Percentiles rank a stretch among this genome's conserved stretches.
These are phyloP conservation scores for Galeopsomyia nigrocyanea DNA, from an alignment of 2,888 invertebrate genomes.

Conservation along the genomic window DNA sequence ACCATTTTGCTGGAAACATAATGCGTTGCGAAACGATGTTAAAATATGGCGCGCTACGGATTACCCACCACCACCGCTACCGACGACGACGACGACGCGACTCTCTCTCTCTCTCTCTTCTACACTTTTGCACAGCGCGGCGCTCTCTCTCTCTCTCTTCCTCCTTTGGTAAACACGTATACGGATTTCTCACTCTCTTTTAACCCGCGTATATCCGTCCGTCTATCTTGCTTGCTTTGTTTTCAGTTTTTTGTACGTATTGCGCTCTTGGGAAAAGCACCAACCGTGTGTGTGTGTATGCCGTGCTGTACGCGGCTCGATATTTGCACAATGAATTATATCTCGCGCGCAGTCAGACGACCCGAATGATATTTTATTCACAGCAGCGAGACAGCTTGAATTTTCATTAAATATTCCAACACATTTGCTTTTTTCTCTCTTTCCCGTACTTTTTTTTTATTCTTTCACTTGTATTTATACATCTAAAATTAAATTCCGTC, in stretches of 20 bases:
- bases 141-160: conserved; percentile 36
- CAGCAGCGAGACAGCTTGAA: too few relatives aligned
- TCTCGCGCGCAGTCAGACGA: conserved; percentile 6
- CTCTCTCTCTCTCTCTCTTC: conserved; percentile 38
- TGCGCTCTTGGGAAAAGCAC: too few relatives aligned
- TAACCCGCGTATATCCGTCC: too few relatives aligned
- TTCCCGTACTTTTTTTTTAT: not conserved
- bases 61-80: too few relatives aligned
- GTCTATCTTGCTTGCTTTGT: too few relatives aligned
- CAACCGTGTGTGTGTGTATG: too few relatives aligned
- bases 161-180: conserved; percentile 12
- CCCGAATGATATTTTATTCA: too few relatives aligned
- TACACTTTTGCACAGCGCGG: not conserved
- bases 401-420: not conserved
- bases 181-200: too few relatives aligned
- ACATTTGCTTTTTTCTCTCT: not conserved
- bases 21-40: conserved; percentile 63
- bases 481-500: not conserved
- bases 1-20: conserved; percentile 66
- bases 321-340: too few relatives aligned
- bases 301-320: too few relatives aligned
- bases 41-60: conserved; percentile 60
- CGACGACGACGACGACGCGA: too few relatives aligned
- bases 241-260: too few relatives aligned
- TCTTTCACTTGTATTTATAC: not conserved